Base-by-base conservation (phyloP, 64 coral and sea anemone species). In the Dendrophyllia cribrosa region DNA sequence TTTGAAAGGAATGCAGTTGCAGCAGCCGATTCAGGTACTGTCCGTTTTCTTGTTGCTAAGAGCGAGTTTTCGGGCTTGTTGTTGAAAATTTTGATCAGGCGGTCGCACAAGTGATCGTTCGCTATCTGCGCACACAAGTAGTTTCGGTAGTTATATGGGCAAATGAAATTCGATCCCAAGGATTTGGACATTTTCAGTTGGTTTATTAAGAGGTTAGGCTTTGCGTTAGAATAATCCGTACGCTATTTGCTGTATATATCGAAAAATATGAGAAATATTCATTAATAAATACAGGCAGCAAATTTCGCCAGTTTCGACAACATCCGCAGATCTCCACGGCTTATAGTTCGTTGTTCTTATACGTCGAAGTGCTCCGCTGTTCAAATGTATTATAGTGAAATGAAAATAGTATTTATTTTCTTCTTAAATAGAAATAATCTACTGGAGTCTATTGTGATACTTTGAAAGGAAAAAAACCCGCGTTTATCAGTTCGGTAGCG, bases 401-500 rank as follows among this genome's bases (percentile, higher is more conserved):
- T 50, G 43, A 82, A 25, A 82, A 82, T 48, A 82, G 5, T 43
- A 65, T 73, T 73, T 73, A 48, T 65, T 64, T 46, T 65, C 44
- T 17, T 60, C 20, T 20, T 1, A n/a, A 17, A 14, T 48, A 11
- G 61, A 13, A 49, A 44, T 51, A 84, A 20, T 67, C 62, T 61
- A 52, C 1, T 47, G 62, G 61, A 20, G 47, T 23, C 80, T 51
- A 84, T 84, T 69, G 47, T 84, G 46, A 68, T 63, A 17, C 14
- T 84, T 84, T 66, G 19, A 84, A 84, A 66, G 80, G 53, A 7
- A 56, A 68, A 84, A 49, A 23, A 66, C 45, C 44, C 60, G 21
- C 51, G 80, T 50, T 68, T 21, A 13, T 22, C 5, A 15, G 46
- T 50, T 44, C 62, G 9, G 61, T 6, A 21, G 12, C 14, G 20